Percentiles rank a stretch among this genome's conserved stretches.
phyloP scores from a whole-genome alignment of 2,888 invertebrate species.

The Xestia c-nigrum region DNA sequence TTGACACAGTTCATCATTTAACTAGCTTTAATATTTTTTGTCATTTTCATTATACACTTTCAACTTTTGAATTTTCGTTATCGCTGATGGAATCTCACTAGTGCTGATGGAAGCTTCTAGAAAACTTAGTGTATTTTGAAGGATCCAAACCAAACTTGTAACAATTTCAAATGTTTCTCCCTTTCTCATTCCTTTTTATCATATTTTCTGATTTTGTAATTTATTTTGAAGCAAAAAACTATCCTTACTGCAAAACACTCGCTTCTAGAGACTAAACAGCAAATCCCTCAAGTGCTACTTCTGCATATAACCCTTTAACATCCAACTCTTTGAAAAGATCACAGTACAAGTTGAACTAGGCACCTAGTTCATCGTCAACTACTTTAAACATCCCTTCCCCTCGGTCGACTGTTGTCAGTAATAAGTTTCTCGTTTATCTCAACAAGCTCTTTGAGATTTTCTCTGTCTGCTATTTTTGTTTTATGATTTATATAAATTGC shows the following conservation, averaged over 20 bases:
- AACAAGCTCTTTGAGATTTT: constrained; percentile 31
- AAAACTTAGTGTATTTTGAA: neutral
- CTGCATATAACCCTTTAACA: constrained; percentile 32
- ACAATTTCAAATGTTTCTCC: neutral
- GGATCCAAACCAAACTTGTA: neutral
- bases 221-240: neutral
- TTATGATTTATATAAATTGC: constrained; percentile 28
- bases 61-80: neutral
- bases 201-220: neutral
- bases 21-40: neutral
- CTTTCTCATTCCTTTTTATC: neutral
- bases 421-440: constrained; percentile 48
- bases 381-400: constrained; percentile 57
- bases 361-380: constrained; percentile 51
- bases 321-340: constrained; percentile 33
- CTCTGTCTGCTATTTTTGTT: constrained; percentile 12
- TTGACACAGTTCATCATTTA: accelerated
- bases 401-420: constrained; percentile 48
- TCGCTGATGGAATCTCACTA: neutral
- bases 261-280: neutral
- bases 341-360: constrained; percentile 38
- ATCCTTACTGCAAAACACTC: neutral
- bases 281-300: neutral
- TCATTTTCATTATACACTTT: neutral
- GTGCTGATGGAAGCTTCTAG: neutral